phyloP scores from a whole-genome alignment of 2,888 invertebrate species.

The Ophonus ardosiacus region DNA sequence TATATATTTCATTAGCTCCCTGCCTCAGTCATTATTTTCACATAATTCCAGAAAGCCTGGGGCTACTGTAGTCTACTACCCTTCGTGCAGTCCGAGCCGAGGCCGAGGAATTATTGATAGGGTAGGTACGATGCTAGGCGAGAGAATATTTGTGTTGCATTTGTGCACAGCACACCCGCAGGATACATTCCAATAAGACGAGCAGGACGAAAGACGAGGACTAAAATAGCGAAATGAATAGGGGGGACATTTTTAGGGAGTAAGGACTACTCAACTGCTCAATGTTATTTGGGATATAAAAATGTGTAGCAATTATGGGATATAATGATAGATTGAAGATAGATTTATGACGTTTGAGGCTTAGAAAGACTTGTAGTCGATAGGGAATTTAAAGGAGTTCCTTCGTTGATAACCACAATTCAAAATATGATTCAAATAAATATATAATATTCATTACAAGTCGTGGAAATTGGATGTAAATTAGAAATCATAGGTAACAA shows the following conservation, averaged over 20 bases:
- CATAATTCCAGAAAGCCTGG: constrained; percentile 43
- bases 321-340: too few relatives aligned
- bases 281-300: too few relatives aligned
- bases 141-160: constrained; percentile 35
- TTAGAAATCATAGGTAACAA: too few relatives aligned
- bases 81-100: neutral
- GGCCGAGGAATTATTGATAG: constrained; percentile 22
- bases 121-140: neutral
- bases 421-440: too few relatives aligned
- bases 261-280: neutral
- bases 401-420: too few relatives aligned
- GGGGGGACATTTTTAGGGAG: neutral
- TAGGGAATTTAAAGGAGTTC: too few relatives aligned
- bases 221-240: neutral
- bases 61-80: constrained; percentile 4
- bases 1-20: constrained; percentile 5
- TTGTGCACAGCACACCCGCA: constrained; percentile 14
- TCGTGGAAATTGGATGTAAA: too few relatives aligned
- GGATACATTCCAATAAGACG: neutral
- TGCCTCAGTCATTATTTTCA: constrained; percentile 44
- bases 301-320: too few relatives aligned
- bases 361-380: too few relatives aligned
- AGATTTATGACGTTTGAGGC: too few relatives aligned
- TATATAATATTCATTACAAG: too few relatives aligned
- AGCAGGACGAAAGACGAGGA: neutral